Evolutionary conservation across 2,888 invertebrate genomes (phyloP), one percentile per base, ranked within the genome.

Genomic region (Ophion ventricosus): DNA sequence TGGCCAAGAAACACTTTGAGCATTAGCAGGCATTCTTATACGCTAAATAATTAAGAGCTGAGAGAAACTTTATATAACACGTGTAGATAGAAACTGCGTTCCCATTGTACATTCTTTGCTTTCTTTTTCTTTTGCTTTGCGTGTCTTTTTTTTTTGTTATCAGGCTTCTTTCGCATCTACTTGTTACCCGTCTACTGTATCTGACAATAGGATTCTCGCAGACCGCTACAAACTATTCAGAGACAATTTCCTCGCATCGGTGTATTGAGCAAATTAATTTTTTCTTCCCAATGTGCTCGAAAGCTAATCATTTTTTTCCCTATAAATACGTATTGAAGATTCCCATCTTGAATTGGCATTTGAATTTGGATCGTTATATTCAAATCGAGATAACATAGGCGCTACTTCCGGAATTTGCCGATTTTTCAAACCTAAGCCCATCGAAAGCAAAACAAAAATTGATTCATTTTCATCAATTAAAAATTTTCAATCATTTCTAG

Each of bases 11-110:
- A 90, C 88, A 90, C 89, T 88, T 90, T 90, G 91, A 91, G 91
- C 90, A 91, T 90, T 90, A 89, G 89, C 90, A 91, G 90, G 90
- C 90, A 90, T 89, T 84, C 91, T 92, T 91, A 91, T 86, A 86
- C 87, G 87, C 90, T 91, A 92, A 86, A 88, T 84, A 80, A 85
- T 82, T 80, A 82, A 72, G 79, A 85, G 79, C 78, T 61, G 82
- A 82, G 82, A 88, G 88, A 90, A 88, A 89, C 86, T 90, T 90
- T 86, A 76, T 82, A 84, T 61, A 90, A 90, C 89, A 89, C 89
- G 89, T 89, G 90, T 90, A 90, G 88, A 88, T 90, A 90, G 90
- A 91, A 90, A 89, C 89, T 89, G 88, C 85, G 87, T 88, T 88
- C 88, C 88, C 86, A 78, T 73, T 82, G 83, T 80, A 83, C 85